A percentile compares a stretch with the other conserved stretches of the same genome.
Evolutionary conservation across 2,797 vertebrate genomes (phyloP).

Genomic region (Sciurus carolinensis): DNA sequence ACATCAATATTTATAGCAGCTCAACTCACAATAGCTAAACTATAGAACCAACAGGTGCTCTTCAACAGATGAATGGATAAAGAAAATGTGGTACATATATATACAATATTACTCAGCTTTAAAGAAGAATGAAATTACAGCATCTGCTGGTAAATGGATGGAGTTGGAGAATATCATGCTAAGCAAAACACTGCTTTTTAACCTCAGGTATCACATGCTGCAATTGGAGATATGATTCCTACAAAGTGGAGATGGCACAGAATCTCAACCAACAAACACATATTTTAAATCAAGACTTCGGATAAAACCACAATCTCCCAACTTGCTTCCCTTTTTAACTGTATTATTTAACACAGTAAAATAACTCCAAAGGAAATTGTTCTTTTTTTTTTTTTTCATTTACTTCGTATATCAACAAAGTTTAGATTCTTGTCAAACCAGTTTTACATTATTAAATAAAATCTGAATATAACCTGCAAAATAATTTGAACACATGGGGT

Average conservation of each 20-base stretch:
- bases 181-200: neutral
- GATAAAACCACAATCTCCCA: conserved; percentile 31
- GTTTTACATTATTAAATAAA: conserved; percentile 32
- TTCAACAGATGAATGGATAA: too few species aligned
- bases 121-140: too few species aligned
- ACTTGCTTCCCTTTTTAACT: conserved; percentile 55
- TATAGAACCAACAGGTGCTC: too few species aligned
- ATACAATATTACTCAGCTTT: too few species aligned
- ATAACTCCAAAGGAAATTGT: neutral
- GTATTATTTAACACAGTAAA: neutral
- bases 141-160: too few species aligned
- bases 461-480: neutral
- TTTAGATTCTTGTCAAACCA: conserved; percentile 4
- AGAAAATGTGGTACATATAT: too few species aligned
- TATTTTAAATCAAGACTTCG: conserved; percentile 1
- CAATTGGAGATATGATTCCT: neutral
- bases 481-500: neutral
- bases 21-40: too few species aligned
- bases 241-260: neutral
- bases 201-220: neutral
- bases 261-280: neutral
- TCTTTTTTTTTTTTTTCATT: neutral
- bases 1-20: too few species aligned
- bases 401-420: neutral
- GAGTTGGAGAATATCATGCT: too few species aligned